Conservation (phyloP, 64 coral and sea anemone species). For the Catalaphyllia jardinei region DNA sequence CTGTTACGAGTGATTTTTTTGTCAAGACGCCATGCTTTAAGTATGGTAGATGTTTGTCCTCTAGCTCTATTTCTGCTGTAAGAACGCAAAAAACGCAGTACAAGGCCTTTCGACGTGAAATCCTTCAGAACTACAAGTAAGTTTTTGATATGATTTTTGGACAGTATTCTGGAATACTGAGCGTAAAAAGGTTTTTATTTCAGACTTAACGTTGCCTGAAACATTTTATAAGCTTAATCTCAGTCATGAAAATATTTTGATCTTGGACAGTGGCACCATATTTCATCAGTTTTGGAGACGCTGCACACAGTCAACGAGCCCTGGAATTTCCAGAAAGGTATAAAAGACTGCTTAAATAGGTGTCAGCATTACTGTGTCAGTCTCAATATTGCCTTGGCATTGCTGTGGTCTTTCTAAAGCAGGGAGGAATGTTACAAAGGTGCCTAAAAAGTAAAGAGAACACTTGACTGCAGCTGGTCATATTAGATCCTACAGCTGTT, state of each 20-base stretch:
- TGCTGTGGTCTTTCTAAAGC: no score
- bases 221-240: not conserved
- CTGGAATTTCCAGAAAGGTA: slow-evolving; percentile 16
- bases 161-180: no score
- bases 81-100: not conserved
- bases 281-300: slow-evolving; percentile 2
- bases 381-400: not conserved
- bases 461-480: no score
- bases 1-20: not conserved
- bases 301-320: slow-evolving; percentile 3
- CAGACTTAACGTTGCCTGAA: not conserved
- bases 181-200: not conserved
- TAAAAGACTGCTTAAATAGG: not conserved
- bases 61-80: not conserved
- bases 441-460: no score
- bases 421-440: no score
- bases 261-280: not conserved
- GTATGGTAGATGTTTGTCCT: not conserved
- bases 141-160: not conserved
- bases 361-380: not conserved
- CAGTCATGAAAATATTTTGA: not conserved
- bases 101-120: not conserved
- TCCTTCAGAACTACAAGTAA: not conserved
- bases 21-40: not conserved
- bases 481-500: no score